Base-by-base conservation (phyloP, 2,113 vertebrate genomes). In the Phycodurus eques region DNA sequence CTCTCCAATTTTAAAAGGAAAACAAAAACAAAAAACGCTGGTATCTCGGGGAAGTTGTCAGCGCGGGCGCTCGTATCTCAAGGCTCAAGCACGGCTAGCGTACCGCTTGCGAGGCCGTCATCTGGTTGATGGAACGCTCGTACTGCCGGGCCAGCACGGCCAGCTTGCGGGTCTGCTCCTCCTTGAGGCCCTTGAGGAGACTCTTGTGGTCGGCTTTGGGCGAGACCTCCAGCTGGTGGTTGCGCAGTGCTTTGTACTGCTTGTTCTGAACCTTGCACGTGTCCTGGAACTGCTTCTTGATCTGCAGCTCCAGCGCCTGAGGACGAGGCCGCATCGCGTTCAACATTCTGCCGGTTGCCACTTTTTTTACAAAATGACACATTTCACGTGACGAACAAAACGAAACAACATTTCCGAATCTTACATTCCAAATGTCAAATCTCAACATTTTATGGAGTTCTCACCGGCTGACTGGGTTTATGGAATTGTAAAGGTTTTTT, bases 231-330 rank as follows among this genome's bases (percentile, higher is more conserved):
- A 99, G 95, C 94, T 98, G 96, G 93, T 99, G 98, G 93, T 98
- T 98, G 92, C 96, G 94, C 83, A 99, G 95, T 85, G 98, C 98
- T 93, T 99, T 99, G 92, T 99, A 99, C 95, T 99, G 98, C 92
- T 98, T 99, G 74, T 96, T 99, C 93, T 99, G 98, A 84, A 99
- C 97, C 93, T 99, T 98, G 92, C 97, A 99, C 31, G 97, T 98
- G 89, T 98, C 97, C 94, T 99, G 97, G 92, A 99, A 99, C 92
- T 98, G 97, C 91, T 98, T 99, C 92, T 99, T 99, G 84, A 99
- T 99, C 93, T 99, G 98, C 95, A 98, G 94, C 94, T 99, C 98
- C 94, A 99, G 94, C 76, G 90, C 94, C 98, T 99, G 83, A 70
- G 78, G 70, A 68, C 70, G 77, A 81, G 90, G 54, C 53, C 79